These are phyloP conservation scores for Nilaparvata lugens DNA, from an alignment of 1,140 invertebrate genomes.

Conservation along the genomic window DNA sequence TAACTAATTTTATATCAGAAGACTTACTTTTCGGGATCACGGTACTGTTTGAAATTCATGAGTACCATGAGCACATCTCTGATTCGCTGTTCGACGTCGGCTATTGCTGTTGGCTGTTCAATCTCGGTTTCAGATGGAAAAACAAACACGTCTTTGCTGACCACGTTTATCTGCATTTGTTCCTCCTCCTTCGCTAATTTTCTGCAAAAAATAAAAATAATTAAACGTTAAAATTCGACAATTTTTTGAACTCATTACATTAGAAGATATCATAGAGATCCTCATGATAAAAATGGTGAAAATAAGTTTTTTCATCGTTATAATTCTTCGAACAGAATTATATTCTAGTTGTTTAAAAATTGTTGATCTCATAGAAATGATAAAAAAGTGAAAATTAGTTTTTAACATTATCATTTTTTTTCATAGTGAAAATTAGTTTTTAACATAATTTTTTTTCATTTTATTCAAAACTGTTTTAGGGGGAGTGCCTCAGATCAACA, in stretches of 20 bases:
- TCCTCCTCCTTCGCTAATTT: slow-evolving; percentile 60
- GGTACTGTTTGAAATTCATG: slow-evolving; percentile 75
- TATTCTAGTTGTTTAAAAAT: not conserved
- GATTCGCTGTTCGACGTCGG: slow-evolving; percentile 83
- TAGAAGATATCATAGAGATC: slow-evolving; percentile 7
- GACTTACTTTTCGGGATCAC: slow-evolving; percentile 54
- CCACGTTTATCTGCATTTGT: slow-evolving; percentile 67
- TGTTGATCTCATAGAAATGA: too few species aligned
- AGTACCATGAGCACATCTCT: slow-evolving; percentile 81
- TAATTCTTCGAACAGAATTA: not conserved
- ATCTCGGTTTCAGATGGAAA: slow-evolving; percentile 66
- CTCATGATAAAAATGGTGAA: not conserved
- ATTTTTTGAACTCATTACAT: not conserved
- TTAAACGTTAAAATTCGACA: slow-evolving; percentile 3
- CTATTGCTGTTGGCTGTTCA: slow-evolving; percentile 60
- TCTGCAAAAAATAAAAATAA: slow-evolving; percentile 33
- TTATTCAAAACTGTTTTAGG: too few species aligned
- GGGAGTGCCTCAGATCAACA: too few species aligned
- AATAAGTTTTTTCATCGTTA: not conserved
- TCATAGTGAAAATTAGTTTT: too few species aligned
- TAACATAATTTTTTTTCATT: too few species aligned
- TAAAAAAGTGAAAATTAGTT: too few species aligned
- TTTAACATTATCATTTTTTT: too few species aligned
- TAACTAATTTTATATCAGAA: not conserved
- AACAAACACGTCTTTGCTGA: slow-evolving; percentile 60